Evolutionary conservation across 2,113 vertebrate genomes (phyloP), one percentile per base, ranked within the genome.

Genomic region (Megaleporinus macrocephalus): DNA sequence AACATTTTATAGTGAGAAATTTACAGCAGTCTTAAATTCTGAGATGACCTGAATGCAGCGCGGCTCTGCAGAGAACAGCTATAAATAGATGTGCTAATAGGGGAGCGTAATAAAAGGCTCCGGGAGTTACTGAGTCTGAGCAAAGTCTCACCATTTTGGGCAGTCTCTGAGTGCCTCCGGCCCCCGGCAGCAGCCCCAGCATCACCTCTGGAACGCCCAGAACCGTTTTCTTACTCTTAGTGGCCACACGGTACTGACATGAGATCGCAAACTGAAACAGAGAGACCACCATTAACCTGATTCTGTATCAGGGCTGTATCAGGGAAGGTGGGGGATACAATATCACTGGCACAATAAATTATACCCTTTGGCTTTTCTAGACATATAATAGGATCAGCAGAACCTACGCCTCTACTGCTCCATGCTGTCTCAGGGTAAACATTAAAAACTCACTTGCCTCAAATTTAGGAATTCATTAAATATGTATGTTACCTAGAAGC

Each of bases 121-220:
- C 11, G 41, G 5, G 41, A 9, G 41, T 44, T 10, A 51, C 1
- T 16, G 49, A 51, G 49, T 18, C 49, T 51, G 49, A 51, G 16
- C 1, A 51, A 51, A 65, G 9, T 11, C 92, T 93, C 59, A 98
- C 97, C 94, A 97, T 94, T 91, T 95, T 95, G 61, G 96, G 95
- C 24, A 95, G 93, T 86, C 96, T 94, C 83, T 98, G 96, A 51
- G 96, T 96, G 18, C 89, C 95, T 74, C 96, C 96, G 1, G 96
- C 95, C 83, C 96, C 96, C 0, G 97, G 96, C 86, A 98, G 92
- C 75, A 95, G 85, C 3, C 95, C 96, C 88, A 97, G 89, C 82
- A 95, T 75, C 80, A 97, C 95, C 89, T 96, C 97, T 14, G 95
- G 95, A 24, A 87, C 55, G 22, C 91, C 96, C 88, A 96, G 81